Evolutionary conservation across 2,113 vertebrate species (phyloP), one percentile per base, ranked within the genome.

Genomic region (Elephas maximus): DNA sequence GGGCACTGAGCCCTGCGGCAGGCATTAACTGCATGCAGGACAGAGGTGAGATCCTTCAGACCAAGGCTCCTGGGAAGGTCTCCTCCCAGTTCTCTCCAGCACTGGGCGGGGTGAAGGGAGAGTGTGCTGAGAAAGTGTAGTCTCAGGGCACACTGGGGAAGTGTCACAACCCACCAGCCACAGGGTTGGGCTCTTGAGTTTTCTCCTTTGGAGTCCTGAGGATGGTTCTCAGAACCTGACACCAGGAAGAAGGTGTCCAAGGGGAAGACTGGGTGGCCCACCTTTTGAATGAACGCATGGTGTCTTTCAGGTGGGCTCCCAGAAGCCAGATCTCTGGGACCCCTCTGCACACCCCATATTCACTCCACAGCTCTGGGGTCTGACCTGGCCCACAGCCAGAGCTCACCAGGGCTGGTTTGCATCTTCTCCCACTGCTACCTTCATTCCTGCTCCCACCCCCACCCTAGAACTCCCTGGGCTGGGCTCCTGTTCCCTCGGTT

Each of bases 401-500:
- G 30, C 71, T 62, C 63, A 0, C 44, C 37, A 6, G 65, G 71
- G 41, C 86, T 5, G 15, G 30, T 53, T 28, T 17, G 57, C 2
- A 63, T 48, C 78, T 65, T 30, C 28, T 45, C 62, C 41, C 60
- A 23, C 21, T 26, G 67, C 90, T 91, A 97, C 95, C 94, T 91
- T 80, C 67, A 0, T 41, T 53, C 63, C 2, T 17, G 20, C 44
- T 83, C 79, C 90, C 60, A 63, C 77, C 85, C 84, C 73, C 85
- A 41, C 30, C 62, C 91, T 14, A 18, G 93, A 97, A 80, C 95
- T 95, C 95, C 93, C 96, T 4, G 82, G 95, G 94, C 71, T 93
- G 94, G 92, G 93, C 89, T 97, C 95, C 69, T 96, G 95, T 94
- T 96, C 94, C 67, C 94, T 51, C 9, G 7, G 62, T 95, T 96